phyloP scores from a whole-genome alignment of 2,113 vertebrate species.

The Macroglossus sobrinus region DNA sequence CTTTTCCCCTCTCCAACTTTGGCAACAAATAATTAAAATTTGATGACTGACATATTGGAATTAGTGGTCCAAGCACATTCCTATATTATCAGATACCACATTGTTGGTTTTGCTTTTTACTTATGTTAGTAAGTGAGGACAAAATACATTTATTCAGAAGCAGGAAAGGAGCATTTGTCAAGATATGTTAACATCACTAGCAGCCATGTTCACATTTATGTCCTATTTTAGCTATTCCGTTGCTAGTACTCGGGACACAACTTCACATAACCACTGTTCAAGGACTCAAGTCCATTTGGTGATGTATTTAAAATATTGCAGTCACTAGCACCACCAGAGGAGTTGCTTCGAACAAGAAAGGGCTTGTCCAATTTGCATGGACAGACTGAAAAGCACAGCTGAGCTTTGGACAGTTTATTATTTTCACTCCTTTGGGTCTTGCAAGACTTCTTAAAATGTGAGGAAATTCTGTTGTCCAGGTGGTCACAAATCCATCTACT shows the following conservation, averaged over 20 bases:
- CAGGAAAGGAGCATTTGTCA: not conserved
- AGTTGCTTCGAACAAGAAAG: not conserved
- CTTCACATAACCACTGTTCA: not conserved
- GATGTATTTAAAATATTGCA: constrained; percentile 16
- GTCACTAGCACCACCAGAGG: not conserved
- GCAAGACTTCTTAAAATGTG: constrained; percentile 1
- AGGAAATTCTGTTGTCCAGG: not conserved
- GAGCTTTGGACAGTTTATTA: constrained; percentile 42
- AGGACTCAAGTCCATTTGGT: not conserved
- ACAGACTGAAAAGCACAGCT: constrained; percentile 44
- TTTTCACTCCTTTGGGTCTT: not conserved
- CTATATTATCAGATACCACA: not conserved
- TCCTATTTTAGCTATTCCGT: not conserved
- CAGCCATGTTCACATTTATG: not conserved
- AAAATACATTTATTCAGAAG: not conserved
- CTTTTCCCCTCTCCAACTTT: no score
- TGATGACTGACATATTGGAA: not conserved
- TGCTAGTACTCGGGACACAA: not conserved
- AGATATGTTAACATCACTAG: not conserved
- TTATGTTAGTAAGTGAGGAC: not conserved
- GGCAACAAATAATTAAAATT: not conserved
- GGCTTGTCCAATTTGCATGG: constrained; percentile 31
- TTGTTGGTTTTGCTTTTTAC: not conserved
- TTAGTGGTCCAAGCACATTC: not conserved
- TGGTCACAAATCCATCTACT: not conserved